Evolutionary conservation across 1,140 invertebrate species (phyloP).

Genomic region (Brachystomella parvula): DNA sequence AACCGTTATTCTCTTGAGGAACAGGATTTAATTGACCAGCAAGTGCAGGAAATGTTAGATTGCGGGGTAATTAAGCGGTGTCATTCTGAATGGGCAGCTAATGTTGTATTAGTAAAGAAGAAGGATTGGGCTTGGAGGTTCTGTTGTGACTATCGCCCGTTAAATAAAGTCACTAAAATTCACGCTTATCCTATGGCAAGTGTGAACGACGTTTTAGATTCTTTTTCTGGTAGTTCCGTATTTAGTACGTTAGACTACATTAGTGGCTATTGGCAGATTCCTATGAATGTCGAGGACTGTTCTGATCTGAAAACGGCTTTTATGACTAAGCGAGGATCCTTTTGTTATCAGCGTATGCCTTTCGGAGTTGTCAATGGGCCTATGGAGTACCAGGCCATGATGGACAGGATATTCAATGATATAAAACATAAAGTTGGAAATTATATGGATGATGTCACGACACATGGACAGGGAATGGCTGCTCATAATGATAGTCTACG

Average conservation of each 20-base stretch:
- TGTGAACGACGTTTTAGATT: background rate
- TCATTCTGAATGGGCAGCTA: constrained; percentile 43
- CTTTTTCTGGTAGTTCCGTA: background rate
- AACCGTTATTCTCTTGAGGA: background rate
- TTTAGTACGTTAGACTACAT: constrained; percentile 27
- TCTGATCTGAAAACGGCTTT: background rate
- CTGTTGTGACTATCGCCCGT: constrained; percentile 47
- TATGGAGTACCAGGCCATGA: background rate
- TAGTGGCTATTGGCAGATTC: constrained; percentile 43
- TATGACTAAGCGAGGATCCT: background rate
- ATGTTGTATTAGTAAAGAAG: constrained; percentile 48
- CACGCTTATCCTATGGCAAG: background rate
- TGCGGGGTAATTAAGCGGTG: constrained; percentile 3
- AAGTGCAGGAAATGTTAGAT: background rate
- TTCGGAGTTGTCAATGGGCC: too few species aligned
- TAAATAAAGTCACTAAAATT: constrained; percentile 21
- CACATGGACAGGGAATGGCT: background rate
- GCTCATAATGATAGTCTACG: background rate
- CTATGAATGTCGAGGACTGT: constrained; percentile 35
- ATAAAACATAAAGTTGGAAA: background rate
- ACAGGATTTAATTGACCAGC: background rate
- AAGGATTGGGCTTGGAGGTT: constrained; percentile 45
- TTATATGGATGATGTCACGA: background rate
- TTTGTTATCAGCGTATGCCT: background rate
- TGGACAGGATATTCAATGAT: background rate